Conservation (phyloP, 2,888 invertebrate genomes). For the Argyresthia albistria region DNA sequence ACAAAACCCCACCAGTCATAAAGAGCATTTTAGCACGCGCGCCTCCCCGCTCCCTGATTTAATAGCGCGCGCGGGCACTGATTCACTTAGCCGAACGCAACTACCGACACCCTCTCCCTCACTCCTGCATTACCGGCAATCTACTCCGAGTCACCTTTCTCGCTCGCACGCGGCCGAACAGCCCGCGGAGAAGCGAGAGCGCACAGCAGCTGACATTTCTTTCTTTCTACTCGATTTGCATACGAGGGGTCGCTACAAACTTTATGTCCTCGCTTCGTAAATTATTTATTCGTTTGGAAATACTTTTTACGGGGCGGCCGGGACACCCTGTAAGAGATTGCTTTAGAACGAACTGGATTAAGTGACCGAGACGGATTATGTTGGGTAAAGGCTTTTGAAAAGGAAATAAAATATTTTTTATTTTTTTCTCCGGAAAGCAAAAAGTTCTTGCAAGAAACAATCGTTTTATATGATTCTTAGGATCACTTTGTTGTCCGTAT, state of each 20-base stretch:
- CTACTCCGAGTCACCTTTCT: constrained; percentile 22
- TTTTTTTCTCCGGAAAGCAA: too few relatives aligned
- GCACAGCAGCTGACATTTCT: constrained; percentile 16
- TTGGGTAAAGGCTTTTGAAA: constrained; percentile 19
- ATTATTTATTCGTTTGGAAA: constrained; percentile 70
- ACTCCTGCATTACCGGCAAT: constrained; percentile 29
- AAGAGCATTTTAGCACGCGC: constrained; percentile 66
- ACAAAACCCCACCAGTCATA: constrained; percentile 67
- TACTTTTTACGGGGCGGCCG: constrained; percentile 63
- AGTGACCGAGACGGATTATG: constrained; percentile 49
- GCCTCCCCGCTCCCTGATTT: constrained; percentile 65
- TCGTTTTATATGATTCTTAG: too few relatives aligned
- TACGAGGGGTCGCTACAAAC: constrained; percentile 65
- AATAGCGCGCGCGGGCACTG: constrained; percentile 71
- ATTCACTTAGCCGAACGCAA: constrained; percentile 70
- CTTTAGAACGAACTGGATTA: constrained; percentile 52
- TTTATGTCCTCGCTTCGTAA: constrained; percentile 71
- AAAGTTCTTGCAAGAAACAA: too few relatives aligned
- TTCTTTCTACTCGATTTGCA: constrained; percentile 56
- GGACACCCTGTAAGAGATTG: constrained; percentile 53
- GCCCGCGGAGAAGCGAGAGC: constrained; percentile 48
- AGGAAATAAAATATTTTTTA: too few relatives aligned
- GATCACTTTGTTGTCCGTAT: too few relatives aligned
- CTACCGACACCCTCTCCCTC: constrained; percentile 54
- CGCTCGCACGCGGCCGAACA: constrained; percentile 32